Conservation (phyloP, 1,140 invertebrate genomes). For the Bursaphelenchus mucronatus region DNA sequence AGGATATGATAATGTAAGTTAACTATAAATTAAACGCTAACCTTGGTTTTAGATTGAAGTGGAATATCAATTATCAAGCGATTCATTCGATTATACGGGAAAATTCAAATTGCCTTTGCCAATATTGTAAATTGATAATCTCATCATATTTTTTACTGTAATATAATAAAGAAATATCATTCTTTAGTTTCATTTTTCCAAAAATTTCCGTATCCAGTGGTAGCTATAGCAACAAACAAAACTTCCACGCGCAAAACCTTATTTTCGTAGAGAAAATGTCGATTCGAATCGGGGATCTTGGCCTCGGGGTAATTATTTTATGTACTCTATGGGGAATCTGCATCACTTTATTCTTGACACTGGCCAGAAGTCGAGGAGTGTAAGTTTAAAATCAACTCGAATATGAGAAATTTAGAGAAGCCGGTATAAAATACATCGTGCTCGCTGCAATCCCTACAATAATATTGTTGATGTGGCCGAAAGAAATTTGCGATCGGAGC, state of each 20-base stretch:
- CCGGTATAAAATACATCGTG: constrained; percentile 26
- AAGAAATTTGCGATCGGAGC: constrained; percentile 13
- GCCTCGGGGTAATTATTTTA: constrained; percentile 30
- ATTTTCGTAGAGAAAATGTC: too few relatives aligned
- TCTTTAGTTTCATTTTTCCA: neutral
- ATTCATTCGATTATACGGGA: too few relatives aligned
- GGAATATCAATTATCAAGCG: too few relatives aligned
- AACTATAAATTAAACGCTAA: too few relatives aligned
- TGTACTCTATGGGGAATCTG: constrained; percentile 25
- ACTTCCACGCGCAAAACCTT: too few relatives aligned
- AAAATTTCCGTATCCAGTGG: neutral
- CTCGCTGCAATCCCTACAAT: constrained; percentile 25
- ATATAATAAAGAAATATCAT: neutral
- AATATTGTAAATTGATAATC: too few relatives aligned
- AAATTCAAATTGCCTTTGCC: too few relatives aligned
- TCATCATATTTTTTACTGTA: neutral
- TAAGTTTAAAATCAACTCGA: neutral
- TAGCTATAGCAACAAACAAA: too few relatives aligned
- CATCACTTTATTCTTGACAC: constrained; percentile 26
- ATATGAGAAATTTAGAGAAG: constrained; percentile 10
- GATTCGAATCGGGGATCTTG: constrained; percentile 28
- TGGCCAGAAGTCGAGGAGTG: constrained; percentile 27
- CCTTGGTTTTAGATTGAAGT: too few relatives aligned
- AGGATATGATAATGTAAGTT: neutral
- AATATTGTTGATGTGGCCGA: constrained; percentile 28